Evolutionary conservation across 2,797 vertebrate genomes (phyloP).

Genomic region (Gephyroberyx darwinii): DNA sequence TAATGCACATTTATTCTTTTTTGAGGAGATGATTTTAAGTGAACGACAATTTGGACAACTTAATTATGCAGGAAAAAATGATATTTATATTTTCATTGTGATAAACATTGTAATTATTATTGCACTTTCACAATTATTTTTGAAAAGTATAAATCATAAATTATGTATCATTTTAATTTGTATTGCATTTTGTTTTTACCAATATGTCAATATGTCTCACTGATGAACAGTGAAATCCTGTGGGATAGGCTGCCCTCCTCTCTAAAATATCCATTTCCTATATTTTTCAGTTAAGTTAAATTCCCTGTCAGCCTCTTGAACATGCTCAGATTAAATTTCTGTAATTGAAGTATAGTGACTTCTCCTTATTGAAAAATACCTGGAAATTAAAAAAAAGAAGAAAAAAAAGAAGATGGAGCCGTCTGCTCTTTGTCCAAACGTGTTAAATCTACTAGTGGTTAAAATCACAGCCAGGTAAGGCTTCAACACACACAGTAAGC

Average conservation of each 20-base stretch:
- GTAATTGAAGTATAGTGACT: neutral
- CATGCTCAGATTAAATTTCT: neutral
- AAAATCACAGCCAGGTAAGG: conserved; percentile 37
- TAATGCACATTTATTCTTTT: neutral
- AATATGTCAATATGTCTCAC: neutral
- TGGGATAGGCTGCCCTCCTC: neutral
- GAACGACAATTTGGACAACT: neutral
- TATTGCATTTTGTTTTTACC: too few relatives aligned
- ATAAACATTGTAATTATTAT: neutral
- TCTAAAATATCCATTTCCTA: conserved; percentile 15
- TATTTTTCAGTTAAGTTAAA: conserved; percentile 18
- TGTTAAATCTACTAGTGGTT: conserved; percentile 24
- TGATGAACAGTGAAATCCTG: conserved; percentile 1
- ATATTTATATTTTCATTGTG: neutral
- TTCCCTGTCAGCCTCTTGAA: neutral
- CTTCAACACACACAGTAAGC: conserved; percentile 47
- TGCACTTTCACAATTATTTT: neutral
- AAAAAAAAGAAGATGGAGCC: conserved; percentile 16
- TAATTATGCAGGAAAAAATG: conserved; percentile 1
- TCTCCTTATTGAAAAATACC: conserved; percentile 10
- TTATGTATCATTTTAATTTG: neutral
- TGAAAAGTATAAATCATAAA: too few relatives aligned
- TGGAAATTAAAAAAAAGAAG: neutral
- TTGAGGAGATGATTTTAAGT: neutral
- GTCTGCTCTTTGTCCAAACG: conserved; percentile 33